Evolutionary conservation across 1,140 invertebrate species (phyloP), one percentile per base, ranked within the genome.

Genomic region (Leptopilina clavipes): DNA sequence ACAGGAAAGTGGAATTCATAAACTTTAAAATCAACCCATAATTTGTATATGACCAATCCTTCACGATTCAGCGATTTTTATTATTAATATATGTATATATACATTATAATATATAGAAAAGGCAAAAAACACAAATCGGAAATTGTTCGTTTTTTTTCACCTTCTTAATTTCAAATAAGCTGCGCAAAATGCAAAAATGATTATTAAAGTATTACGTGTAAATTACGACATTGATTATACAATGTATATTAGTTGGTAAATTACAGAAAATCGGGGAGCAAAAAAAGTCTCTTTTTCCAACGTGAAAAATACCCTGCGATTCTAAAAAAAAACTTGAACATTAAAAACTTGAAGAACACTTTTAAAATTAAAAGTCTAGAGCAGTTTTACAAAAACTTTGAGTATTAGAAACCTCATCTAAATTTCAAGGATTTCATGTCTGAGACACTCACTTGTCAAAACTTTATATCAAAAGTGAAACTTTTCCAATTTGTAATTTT

Each of bases 341-440:
- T 48, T 48, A 3, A 52, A n/a, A n/a, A 17, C n/a, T 52, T 52
- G 17, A 52, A 17, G 48, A 17, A 7, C 48, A 40, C n/a, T 52
- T 52, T 52, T 48, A 48, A n/a, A 52, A 52, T 52, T 52, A 52
- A 52, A 52, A 52, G 6, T n/a, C n/a, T 52, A n/a, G 48, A 52
- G 48, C 44, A 48, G 14, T 48, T 52, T 52, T 52, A 17, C 14
- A 17, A 52, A n/a, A 17, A 7, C 37, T 40, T 52, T n/a, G 48
- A 52, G 8, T 52, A 52, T 52, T 52, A 52, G 48, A 52, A 52
- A 12, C 48, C 17, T 52, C 48, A 52, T 52, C 48, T 52, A 45
- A 45, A 45, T 52, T 52, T 52, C 48, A 52, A 52, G 48, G 48
- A 52, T 52, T 17, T 17, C 25, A 31, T 31, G 25, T 31, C 5